phyloP scores from a whole-genome alignment of 2,888 invertebrate genomes.

The Parnassius smintheus region DNA sequence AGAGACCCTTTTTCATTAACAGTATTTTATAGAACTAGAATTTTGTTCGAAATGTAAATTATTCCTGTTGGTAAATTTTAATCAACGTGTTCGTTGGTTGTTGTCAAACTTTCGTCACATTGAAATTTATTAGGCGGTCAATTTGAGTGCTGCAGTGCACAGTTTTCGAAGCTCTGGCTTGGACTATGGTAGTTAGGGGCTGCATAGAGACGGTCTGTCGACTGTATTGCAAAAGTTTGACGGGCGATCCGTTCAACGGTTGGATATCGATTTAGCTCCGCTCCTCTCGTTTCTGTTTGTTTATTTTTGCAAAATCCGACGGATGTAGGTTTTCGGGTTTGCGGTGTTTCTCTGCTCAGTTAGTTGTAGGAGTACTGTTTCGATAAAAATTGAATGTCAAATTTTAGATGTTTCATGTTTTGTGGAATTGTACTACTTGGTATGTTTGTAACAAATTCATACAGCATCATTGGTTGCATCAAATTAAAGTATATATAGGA shows the following conservation, averaged over 20 bases:
- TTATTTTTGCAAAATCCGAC: conserved; percentile 67
- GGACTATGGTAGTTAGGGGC: conserved; percentile 34
- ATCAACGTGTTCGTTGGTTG: neutral
- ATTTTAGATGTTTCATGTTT: conserved; percentile 37
- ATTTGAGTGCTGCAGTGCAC: conserved; percentile 26
- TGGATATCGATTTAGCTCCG: conserved; percentile 67
- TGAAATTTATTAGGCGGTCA: conserved; percentile 9
- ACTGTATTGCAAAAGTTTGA: conserved; percentile 73
- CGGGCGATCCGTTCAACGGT: conserved; percentile 54
- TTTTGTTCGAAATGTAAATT: no score
- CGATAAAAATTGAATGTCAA: conserved; percentile 49
- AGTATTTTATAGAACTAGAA: no score
- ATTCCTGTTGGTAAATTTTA: conserved; percentile 1
- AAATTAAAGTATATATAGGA: no score
- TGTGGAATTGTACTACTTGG: conserved; percentile 11
- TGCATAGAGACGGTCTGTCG: conserved; percentile 26
- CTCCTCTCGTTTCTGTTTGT: conserved; percentile 58
- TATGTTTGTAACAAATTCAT: no score
- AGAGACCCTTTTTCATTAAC: no score
- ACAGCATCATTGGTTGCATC: no score
- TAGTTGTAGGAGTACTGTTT: conserved; percentile 56
- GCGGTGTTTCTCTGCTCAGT: conserved; percentile 65
- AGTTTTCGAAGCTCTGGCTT: conserved; percentile 31
- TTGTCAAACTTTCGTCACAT: conserved; percentile 4
- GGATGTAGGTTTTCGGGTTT: conserved; percentile 77